Evolutionary conservation across 2,113 vertebrate species (phyloP).

Genomic region (Rostratula benghalensis): DNA sequence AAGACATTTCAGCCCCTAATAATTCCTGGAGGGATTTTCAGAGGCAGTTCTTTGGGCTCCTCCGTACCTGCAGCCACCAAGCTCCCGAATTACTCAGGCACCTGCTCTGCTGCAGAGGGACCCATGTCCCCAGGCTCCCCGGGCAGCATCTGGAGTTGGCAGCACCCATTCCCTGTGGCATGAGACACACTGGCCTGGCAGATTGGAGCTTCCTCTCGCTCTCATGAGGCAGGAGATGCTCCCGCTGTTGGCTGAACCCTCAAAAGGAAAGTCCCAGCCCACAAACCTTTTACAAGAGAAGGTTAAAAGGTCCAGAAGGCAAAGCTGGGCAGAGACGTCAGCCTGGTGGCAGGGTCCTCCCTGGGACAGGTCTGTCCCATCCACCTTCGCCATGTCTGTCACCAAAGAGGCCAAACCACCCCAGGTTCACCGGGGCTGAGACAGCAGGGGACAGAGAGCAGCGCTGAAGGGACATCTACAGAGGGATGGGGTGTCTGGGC

Average conservation of each 20-base stretch:
- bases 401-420: neutral
- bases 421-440: neutral
- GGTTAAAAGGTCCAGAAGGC: neutral
- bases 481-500: neutral
- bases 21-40: neutral
- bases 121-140: rapidly evolving
- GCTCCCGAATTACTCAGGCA: neutral
- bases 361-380: neutral
- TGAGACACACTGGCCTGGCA: rapidly evolving
- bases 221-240: neutral
- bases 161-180: neutral
- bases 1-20: neutral
- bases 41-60: neutral
- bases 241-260: rapidly evolving
- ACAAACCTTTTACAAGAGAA: neutral
- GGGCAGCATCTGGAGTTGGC: neutral
- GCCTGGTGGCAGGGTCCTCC: neutral
- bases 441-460: neutral
- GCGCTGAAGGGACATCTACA: neutral
- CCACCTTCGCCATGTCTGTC: neutral
- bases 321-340: neutral
- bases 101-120: neutral
- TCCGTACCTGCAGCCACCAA: neutral
- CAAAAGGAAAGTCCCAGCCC: neutral
- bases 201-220: neutral